Evolutionary conservation across 1,140 invertebrate species (phyloP), one percentile per base, ranked within the genome.

Genomic region (Heterodera carotae): DNA sequence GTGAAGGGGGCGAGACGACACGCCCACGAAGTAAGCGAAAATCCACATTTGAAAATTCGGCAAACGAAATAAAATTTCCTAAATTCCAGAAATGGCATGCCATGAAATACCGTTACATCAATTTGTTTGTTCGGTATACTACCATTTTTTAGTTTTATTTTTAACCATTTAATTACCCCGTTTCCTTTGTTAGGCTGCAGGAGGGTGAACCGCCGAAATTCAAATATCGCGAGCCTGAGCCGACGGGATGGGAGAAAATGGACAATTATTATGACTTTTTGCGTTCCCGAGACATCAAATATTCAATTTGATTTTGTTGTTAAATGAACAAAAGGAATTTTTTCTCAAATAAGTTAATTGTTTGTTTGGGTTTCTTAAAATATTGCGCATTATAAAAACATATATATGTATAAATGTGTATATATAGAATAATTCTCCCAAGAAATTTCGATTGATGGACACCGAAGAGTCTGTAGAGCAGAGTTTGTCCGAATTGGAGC

Each of bases 231-330:
- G 72, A 75, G 27, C 68, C 75, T 27, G 70, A 43, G 18, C 76
- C 80, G 56, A 75, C 81, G 64, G 86, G 86, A 18, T 86, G 85
- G 85, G 85, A 88, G 27, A 79, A 84, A 68, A 86, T 86, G 86
- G 72, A 85, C 15, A 76, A 82, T 25, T 86, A 86, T 68, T 84
- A 83, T 66, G 62, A 78, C 6, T 88, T 88, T 79, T 80, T 86
- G n/a, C 78, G 86, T 29, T 75, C 64, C n/a, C 53, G 85, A 70
- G 36, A 77, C n/a, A 39, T 86, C 43, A 86, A 87, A 79, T 85
- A 88, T 75, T 84, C 85, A 22, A 75, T 86, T 77, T 88, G 81
- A 73, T 60, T 71, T 73, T 31, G 53, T 39, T 76, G 39, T 67
- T n/a, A n/a, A n/a, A n/a, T 81, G 18, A 4, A 53, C 48, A 53